Evolutionary conservation across 2,888 invertebrate species (phyloP), one percentile per base, ranked within the genome.

Genomic region (Cheilosia urbana): DNA sequence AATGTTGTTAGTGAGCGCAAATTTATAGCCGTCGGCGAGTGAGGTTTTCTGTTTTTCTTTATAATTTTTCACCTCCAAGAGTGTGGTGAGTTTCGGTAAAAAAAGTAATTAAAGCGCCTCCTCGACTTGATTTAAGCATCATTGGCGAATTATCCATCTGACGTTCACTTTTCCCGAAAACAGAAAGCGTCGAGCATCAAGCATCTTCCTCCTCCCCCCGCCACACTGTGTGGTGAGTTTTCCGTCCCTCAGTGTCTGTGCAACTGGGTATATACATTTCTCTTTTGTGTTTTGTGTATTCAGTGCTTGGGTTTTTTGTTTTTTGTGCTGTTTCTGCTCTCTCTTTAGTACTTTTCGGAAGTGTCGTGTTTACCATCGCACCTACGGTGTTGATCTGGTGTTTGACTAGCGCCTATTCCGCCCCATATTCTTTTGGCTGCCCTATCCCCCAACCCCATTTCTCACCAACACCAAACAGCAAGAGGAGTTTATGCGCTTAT

Each of bases 351-450:
- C 88, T 87, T 87, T 87, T 88, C n/a, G 88, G 87, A 88, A 83
- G 75, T 82, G 83, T 88, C 88, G 89, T 90, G 90, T 88, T 90
- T 90, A 89, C 89, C 88, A 89, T 90, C 89, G 90, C 91, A 90
- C 91, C 90, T 91, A 88, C 89, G 90, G 91, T 91, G 91, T 91
- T 91, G 90, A 91, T 91, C 91, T 89, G 90, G 90, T 91, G 90
- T 89, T 88, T 87, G 87, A 85, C 87, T 87, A 88, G 88, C 88
- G 87, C 87, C 87, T 88, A 81, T 87, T 88, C 81, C 78, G 81
- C 88, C 87, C 88, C 87, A 78, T 82, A 82, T 82, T 82, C 82
- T 68, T 81, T 76, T 75, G 49, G 66, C 68, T 55, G 66, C 45
- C 69, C 58, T 40, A 40, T 53, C 49, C 68, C 68, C 45, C 76